Evolutionary conservation across 2,888 invertebrate species (phyloP), one percentile per base, ranked within the genome.

Genomic region (Sarcophaga caerulescens): DNA sequence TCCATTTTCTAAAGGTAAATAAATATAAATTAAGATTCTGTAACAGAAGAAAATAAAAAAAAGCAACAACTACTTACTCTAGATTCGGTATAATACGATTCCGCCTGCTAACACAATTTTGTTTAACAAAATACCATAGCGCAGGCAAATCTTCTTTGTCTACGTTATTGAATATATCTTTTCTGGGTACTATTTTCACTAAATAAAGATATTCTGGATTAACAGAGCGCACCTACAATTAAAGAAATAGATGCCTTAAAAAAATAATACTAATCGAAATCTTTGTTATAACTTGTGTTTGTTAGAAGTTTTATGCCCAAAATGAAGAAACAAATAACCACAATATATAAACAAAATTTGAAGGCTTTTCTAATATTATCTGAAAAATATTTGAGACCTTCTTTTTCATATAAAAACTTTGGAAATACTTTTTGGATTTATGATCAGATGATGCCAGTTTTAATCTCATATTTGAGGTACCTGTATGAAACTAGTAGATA

Each of bases 111-210:
- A 94, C 93, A 91, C 95, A 94, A 89, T 95, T 94, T 78, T 96
- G 95, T 88, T 94, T 95, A 14, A 96, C 93, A 90, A 97, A 97
- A 92, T 95, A 96, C 95, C 95, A 96, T 57, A 96, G 94, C 0
- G 95, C 93, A 60, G 95, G 94, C 60, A 96, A 90, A 89, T 96
- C 94, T 47, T 95, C 94, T 0, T 94, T 91, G 2, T 93, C 91
- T 79, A 94, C 94, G 0, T 95, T 94, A 59, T 92, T 89, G 47
- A 90, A 91, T 1, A 96, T 90, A 85, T 94, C 93, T 69, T 93
- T 92, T 85, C 95, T 96, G 19, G 95, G 95, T 69, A 94, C 95
- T 52, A 97, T 94, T 90, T 95, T 95, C 0, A 96, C 94, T 60
- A 97, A 92, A 90, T 95, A 95, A 84, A 96, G 90, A 47, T 93